Conservation (phyloP, 2,113 vertebrate genomes). For the Gallinago undulata region DNA sequence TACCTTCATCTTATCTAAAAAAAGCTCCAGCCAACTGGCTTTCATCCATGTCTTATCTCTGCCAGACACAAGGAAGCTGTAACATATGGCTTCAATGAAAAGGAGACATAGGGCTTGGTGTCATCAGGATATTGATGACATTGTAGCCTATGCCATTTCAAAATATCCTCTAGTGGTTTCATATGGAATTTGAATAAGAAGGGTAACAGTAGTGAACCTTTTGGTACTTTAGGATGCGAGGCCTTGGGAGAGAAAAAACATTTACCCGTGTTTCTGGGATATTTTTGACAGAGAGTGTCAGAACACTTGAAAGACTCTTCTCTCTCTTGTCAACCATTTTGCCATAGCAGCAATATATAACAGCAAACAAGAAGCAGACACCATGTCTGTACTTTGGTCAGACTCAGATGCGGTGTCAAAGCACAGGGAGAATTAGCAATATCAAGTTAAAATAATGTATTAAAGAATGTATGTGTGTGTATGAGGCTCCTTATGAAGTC, state of each 20-base stretch:
- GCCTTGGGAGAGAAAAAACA: background rate
- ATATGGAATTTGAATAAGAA: conserved; percentile 36
- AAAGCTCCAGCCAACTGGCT: conserved; percentile 51
- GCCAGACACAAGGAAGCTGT: conserved; percentile 57
- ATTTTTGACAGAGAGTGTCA: conserved; percentile 41
- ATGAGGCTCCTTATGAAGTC: background rate
- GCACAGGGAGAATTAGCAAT: background rate
- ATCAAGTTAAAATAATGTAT: background rate
- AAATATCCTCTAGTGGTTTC: conserved; percentile 49
- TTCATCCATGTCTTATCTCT: conserved; percentile 64
- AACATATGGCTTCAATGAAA: conserved; percentile 61
- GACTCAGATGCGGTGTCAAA: background rate
- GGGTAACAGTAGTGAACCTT: conserved; percentile 8
- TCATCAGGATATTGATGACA: conserved; percentile 64
- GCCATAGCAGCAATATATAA: background rate
- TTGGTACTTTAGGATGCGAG: background rate
- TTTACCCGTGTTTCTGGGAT: background rate
- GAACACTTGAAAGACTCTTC: conserved; percentile 24
- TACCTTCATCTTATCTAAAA: conserved; percentile 59
- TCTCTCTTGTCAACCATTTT: conserved; percentile 31
- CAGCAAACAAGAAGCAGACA: conserved; percentile 26
- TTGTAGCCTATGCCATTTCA: conserved; percentile 44
- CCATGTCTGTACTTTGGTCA: conserved; percentile 3
- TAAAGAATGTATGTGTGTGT: background rate
- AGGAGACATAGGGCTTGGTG: conserved; percentile 44